Conservation (phyloP, 1,140 invertebrate genomes). For the Conus ventricosus region DNA sequence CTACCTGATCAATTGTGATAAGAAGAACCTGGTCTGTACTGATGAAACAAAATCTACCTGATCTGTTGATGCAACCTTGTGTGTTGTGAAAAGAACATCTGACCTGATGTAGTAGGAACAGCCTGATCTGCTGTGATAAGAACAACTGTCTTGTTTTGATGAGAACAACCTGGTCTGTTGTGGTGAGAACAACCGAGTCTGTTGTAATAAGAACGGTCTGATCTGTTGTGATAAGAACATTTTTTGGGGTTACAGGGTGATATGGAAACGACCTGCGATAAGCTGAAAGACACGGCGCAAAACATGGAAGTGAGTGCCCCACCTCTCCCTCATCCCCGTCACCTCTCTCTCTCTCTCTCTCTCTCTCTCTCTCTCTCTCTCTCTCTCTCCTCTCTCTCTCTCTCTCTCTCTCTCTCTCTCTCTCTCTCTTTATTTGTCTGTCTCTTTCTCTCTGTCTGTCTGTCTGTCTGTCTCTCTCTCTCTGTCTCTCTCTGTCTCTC, state of each 20-base stretch:
- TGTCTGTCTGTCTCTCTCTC: background rate
- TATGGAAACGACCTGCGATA: background rate
- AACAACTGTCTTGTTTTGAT: no score
- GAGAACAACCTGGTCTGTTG: no score
- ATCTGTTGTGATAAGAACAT: no score
- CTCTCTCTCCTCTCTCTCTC: constrained; percentile 3
- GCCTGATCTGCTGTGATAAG: no score
- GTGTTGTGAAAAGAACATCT: no score
- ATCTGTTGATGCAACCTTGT: no score
- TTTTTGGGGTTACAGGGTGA: background rate
- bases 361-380: constrained; percentile 15
- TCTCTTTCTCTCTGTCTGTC: background rate
- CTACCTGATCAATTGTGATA: no score
- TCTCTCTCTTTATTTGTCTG: background rate
- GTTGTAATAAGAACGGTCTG: no score
- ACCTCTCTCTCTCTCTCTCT: background rate
- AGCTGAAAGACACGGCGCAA: background rate
- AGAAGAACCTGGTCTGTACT: no score
- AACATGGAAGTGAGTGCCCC: background rate
- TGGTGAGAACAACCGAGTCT: no score
- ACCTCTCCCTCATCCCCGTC: background rate
- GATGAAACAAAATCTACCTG: no score
- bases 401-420: background rate
- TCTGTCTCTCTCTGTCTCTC: background rate
- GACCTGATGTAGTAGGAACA: no score